These are phyloP conservation scores for Sphinx pinastri DNA, from an alignment of 2,888 invertebrate genomes.

Conservation along the genomic window DNA sequence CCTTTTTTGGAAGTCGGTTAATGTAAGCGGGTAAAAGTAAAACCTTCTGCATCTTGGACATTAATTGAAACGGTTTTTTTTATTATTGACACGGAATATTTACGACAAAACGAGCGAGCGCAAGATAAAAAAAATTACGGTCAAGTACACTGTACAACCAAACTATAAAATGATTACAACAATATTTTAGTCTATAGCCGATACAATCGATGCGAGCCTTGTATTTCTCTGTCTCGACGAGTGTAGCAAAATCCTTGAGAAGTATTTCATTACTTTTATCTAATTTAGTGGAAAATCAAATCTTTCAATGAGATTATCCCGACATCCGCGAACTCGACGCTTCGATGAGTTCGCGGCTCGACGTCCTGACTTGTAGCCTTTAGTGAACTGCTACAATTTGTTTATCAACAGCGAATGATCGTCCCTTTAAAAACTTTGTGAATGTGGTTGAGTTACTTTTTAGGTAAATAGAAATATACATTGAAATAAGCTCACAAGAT, in stretches of 20 bases:
- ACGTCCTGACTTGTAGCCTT: slow-evolving; percentile 40
- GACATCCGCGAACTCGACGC: slow-evolving; percentile 53
- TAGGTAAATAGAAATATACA: too few species aligned
- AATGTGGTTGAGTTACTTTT: background rate
- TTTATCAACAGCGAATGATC: background rate
- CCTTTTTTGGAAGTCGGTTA: too few species aligned
- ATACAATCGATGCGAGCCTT: slow-evolving; percentile 36
- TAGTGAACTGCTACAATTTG: slow-evolving; percentile 30
- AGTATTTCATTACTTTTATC: slow-evolving; percentile 81
- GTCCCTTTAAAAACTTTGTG: background rate
- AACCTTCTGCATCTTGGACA: too few species aligned
- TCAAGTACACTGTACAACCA: too few species aligned
- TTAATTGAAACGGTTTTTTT: too few species aligned
- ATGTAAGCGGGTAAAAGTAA: too few species aligned
- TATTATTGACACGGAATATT: too few species aligned
- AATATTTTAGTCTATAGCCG: too few species aligned
- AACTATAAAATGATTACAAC: too few species aligned
- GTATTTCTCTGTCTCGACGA: slow-evolving; percentile 53
- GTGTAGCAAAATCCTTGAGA: slow-evolving; percentile 57
- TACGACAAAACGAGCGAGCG: too few species aligned
- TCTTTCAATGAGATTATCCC: slow-evolving; percentile 80
- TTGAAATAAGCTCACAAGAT: too few species aligned
- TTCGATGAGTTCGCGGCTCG: slow-evolving; percentile 54
- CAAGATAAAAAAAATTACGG: too few species aligned
- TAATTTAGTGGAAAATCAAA: slow-evolving; percentile 83